Conservation (phyloP, 2,888 invertebrate genomes). For the Amorpha juglandis region DNA sequence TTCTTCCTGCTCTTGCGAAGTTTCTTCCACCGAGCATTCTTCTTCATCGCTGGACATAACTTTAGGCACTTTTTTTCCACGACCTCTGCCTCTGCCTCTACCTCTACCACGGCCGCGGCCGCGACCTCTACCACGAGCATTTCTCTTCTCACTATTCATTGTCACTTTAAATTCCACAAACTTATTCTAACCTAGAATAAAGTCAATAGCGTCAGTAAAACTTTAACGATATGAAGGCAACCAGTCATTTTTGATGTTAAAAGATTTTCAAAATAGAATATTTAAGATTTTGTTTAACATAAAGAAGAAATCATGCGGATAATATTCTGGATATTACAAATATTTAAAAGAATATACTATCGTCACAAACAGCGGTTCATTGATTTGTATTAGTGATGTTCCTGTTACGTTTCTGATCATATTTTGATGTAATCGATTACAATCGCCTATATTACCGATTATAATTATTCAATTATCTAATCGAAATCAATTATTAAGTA, state of each 20-base stretch:
- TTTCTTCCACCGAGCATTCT: slow-evolving; percentile 80
- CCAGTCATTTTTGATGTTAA: not conserved
- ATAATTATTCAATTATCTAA: not conserved
- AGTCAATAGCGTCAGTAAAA: slow-evolving; percentile 13
- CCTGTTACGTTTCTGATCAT: slow-evolving; percentile 27
- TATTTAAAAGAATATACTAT: slow-evolving; percentile 32
- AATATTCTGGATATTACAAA: slow-evolving; percentile 10
- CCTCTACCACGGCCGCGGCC: slow-evolving; percentile 92
- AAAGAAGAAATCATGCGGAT: not conserved
- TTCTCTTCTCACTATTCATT: slow-evolving; percentile 85
- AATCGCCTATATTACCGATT: not conserved
- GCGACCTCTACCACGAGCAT: slow-evolving; percentile 88
- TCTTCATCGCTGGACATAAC: slow-evolving; percentile 86
- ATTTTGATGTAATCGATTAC: not conserved
- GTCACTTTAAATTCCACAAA: slow-evolving; percentile 20
- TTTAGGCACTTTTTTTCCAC: slow-evolving; percentile 90
- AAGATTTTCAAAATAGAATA: not conserved
- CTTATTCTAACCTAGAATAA: slow-evolving; percentile 16
- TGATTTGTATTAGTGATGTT: slow-evolving; percentile 36
- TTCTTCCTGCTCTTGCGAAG: slow-evolving; percentile 82
- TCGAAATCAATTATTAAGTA: no score
- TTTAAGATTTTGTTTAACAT: slow-evolving; percentile 4
- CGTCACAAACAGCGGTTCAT: slow-evolving; percentile 39
- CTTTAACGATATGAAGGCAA: not conserved
- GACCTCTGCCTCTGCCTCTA: slow-evolving; percentile 87